Evolutionary conservation across 2,888 invertebrate species (phyloP).

Genomic region (Hedychridium roseum): DNA sequence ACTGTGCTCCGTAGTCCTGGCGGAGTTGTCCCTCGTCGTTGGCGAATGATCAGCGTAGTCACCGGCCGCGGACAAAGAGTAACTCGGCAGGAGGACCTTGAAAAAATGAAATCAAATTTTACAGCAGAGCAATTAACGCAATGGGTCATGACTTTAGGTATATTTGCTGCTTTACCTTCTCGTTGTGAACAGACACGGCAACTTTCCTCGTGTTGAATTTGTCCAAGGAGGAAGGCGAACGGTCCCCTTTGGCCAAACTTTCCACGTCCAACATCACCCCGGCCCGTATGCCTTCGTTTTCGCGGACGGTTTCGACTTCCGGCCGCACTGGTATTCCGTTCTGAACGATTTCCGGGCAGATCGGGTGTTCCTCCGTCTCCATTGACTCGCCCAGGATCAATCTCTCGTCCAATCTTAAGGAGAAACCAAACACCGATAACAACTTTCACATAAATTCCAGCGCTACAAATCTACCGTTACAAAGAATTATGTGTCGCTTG

Average conservation of each 20-base stretch:
- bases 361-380: constrained; percentile 33
- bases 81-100: constrained; percentile 43
- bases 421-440: neutral
- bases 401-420: constrained; percentile 71
- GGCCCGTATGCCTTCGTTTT: no score
- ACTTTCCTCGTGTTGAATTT: constrained; percentile 38
- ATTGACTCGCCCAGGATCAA: constrained; percentile 64
- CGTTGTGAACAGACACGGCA: constrained; percentile 56
- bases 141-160: no score
- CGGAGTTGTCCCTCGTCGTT: neutral
- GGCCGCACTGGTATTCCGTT: no score
- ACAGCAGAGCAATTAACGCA: no score
- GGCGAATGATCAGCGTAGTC: constrained; percentile 11
- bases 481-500: no score
- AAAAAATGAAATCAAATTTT: no score
- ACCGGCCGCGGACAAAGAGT: constrained; percentile 52
- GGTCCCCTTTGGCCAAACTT: constrained; percentile 11
- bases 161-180: no score
- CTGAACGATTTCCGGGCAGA: no score
- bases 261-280: constrained; percentile 16
- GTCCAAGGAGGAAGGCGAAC: constrained; percentile 26
- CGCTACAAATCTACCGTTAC: no score
- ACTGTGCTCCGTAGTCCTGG: constrained; percentile 30
- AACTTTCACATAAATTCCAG: no score
- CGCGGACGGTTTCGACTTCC: no score